Evolutionary conservation across 2,113 vertebrate genomes (phyloP), one percentile per base, ranked within the genome.

Genomic region (Hylia prasina): DNA sequence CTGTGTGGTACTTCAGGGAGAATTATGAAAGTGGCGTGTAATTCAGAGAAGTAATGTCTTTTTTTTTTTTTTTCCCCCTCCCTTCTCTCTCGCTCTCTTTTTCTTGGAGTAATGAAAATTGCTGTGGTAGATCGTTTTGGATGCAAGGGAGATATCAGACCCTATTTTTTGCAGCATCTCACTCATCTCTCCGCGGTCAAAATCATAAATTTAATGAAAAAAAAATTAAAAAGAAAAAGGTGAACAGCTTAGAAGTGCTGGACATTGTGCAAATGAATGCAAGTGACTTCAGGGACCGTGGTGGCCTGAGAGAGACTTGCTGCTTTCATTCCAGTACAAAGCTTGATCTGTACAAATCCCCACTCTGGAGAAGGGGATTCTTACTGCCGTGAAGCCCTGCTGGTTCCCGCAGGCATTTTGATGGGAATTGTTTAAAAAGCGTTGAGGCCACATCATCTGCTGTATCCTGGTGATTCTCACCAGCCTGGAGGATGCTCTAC

Each of bases 1-100:
- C 97, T 97, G 97, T 97, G 97, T 98, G 98, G 98, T 94, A 98
- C 97, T 97, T 98, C 97, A 97, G 96, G 95, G 97, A 97, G 96
- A 95, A 97, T 94, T 96, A 97, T 97, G 95, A 86, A 91, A 97
- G 97, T 96, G 95, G 96, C 60, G 93, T 93, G 96, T 97, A 97
- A 97, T 98, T 98, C 97, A 97, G 96, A 97, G 96, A 97, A 97
- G 96, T 97, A 97, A 97, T 97, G 93, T 96, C 82, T 96, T n/a
- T 23, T 69, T 68, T 56, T 9, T 5, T 2, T 93, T 90, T 40
- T n/a, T 21, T 60, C 48, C 3, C 10, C 12, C 68, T 7, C 54
- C 19, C n/a, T 42, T 45, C 44, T 44, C 68, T 48, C 61, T 69
- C 0, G 6, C 37, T 86, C 53, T 87, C 92, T 93, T 93, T 98